phyloP scores from a whole-genome alignment of 2,797 vertebrate genomes.

The Rhinogobio ventralis region DNA sequence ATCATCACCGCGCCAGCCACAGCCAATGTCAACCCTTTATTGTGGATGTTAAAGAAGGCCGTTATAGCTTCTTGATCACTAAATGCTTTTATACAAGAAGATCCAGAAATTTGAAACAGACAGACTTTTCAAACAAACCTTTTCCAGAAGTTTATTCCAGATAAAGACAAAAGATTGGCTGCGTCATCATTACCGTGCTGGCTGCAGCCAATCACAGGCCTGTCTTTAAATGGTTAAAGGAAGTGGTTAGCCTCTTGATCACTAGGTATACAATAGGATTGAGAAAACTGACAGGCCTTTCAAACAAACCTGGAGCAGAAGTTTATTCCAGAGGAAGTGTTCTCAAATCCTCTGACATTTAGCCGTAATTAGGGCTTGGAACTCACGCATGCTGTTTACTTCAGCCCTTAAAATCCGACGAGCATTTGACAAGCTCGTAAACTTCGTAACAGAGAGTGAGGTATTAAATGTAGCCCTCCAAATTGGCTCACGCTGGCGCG shows the following conservation, averaged over 20 bases:
- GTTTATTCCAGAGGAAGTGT: conserved; percentile 35
- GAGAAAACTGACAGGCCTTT: conserved; percentile 32
- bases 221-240: conserved; percentile 8
- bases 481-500: conserved; percentile 18
- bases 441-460: conserved; percentile 31
- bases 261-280: conserved; percentile 9
- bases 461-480: conserved; percentile 45
- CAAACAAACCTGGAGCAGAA: conserved; percentile 42
- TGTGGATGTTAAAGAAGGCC: not conserved
- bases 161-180: not conserved
- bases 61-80: not conserved
- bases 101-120: not conserved
- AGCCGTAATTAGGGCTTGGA: conserved; percentile 29
- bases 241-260: conserved; percentile 43
- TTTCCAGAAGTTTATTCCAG: not conserved
- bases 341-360: conserved; percentile 44
- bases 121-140: conserved; percentile 6
- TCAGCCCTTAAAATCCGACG: conserved; percentile 39
- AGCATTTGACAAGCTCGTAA: conserved; percentile 37
- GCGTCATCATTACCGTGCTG: not conserved
- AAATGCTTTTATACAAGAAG: conserved; percentile 4
- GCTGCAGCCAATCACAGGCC: conserved; percentile 42
- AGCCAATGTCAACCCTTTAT: conserved; percentile 45
- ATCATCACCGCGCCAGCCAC: conserved; percentile 30
- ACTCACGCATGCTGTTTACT: conserved; percentile 52